Conservation (phyloP, 2,888 invertebrate species). For the Agonopterix arenella region DNA sequence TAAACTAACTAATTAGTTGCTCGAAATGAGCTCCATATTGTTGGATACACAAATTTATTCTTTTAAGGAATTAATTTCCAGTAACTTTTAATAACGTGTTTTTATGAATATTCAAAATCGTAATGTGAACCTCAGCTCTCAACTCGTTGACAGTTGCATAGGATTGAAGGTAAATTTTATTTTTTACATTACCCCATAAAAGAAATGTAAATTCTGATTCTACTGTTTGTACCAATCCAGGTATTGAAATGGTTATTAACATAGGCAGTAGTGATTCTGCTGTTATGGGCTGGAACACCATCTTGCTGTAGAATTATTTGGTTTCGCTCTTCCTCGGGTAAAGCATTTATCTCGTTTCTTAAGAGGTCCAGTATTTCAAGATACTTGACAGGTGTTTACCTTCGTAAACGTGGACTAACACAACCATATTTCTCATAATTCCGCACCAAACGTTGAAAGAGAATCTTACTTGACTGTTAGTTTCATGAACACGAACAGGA, state of each 20-base stretch:
- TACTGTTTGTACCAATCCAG: constrained; percentile 5
- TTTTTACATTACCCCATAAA: neutral
- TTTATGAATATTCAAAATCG: constrained; percentile 1
- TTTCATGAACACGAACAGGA: constrained; percentile 9
- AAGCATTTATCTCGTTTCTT: constrained; percentile 7
- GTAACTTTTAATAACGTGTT: neutral
- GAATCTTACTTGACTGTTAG: constrained; percentile 7
- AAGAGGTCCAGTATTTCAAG: constrained; percentile 8
- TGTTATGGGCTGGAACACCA: constrained; percentile 5
- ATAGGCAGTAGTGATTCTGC: constrained; percentile 4
- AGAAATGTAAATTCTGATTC: neutral
- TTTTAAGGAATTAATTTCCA: neutral
- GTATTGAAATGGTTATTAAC: constrained; percentile 6
- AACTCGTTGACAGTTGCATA: constrained; percentile 1
- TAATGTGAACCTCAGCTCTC: constrained; percentile 4
- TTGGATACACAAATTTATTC: no score
- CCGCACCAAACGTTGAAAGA: constrained; percentile 8
- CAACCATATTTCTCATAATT: constrained; percentile 6
- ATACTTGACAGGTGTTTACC: constrained; percentile 7
- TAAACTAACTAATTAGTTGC: no score
- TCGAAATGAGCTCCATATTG: no score
- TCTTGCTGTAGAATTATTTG: constrained; percentile 7
- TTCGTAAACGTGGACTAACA: constrained; percentile 7
- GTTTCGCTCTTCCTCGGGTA: constrained; percentile 9
- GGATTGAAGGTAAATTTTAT: neutral